Evolutionary conservation across 2,888 invertebrate species (phyloP).

Genomic region (Corbicula japonica): DNA sequence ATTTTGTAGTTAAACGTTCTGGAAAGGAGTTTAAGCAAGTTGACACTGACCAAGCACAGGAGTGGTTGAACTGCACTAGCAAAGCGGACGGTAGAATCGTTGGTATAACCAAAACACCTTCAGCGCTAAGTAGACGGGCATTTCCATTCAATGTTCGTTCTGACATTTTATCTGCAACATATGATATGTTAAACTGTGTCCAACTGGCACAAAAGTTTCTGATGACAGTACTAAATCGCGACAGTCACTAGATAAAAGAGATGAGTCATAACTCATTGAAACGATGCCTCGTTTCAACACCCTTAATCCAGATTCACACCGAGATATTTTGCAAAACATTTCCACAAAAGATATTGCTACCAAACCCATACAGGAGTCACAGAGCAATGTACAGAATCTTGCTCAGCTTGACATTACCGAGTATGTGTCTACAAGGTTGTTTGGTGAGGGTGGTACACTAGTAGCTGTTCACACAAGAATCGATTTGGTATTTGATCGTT

Average conservation of each 20-base stretch:
- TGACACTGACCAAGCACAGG: not conserved
- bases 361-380: not conserved
- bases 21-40: not conserved
- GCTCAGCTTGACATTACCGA: conserved; percentile 3
- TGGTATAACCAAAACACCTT: not conserved
- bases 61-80: not conserved
- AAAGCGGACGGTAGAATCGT: conserved; percentile 1
- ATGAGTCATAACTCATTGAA: not conserved
- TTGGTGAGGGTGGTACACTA: conserved; percentile 2
- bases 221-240: conserved; percentile 8
- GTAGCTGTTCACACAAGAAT: conserved; percentile 4
- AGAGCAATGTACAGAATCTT: conserved; percentile 9
- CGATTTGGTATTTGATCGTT: not conserved
- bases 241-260: conserved; percentile 3
- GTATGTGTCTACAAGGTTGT: conserved; percentile 7
- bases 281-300: not conserved
- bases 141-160: not conserved
- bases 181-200: conserved; percentile 3
- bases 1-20: not conserved
- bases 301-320: not conserved
- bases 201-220: conserved; percentile 5
- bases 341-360: conserved; percentile 7
- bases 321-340: conserved; percentile 11
- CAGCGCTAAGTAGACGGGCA: not conserved
- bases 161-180: conserved; percentile 9